Conservation (phyloP, 2,888 invertebrate genomes). For the Scaptomyza reducta region DNA sequence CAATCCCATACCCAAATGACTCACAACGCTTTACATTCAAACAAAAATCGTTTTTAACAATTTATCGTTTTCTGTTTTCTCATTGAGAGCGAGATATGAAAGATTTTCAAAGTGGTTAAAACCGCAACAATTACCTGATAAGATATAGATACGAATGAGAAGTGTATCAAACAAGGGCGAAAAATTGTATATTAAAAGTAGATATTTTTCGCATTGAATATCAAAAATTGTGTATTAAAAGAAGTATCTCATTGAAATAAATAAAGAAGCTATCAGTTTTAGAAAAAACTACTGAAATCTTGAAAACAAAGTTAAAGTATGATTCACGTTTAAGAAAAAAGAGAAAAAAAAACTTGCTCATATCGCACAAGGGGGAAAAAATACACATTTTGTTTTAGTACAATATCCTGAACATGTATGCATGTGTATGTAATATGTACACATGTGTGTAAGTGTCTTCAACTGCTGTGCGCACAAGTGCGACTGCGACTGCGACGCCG, state of each 20-base stretch:
- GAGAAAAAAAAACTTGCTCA: neutral
- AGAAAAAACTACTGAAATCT: neutral
- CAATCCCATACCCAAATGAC: constrained; percentile 27
- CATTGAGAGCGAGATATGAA: neutral
- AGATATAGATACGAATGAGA: constrained; percentile 18
- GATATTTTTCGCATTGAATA: too few relatives aligned
- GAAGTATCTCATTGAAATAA: too few relatives aligned
- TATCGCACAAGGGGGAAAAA: neutral
- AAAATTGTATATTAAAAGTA: too few relatives aligned
- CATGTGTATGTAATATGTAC: neutral
- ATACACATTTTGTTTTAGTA: neutral
- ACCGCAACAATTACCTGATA: constrained; percentile 41
- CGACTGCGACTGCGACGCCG: neutral
- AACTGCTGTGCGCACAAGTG: constrained; percentile 23
- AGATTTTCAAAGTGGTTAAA: neutral
- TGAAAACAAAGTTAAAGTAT: neutral
- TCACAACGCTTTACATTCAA: constrained; percentile 8
- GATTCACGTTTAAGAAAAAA: neutral
- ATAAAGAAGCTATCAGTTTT: neutral
- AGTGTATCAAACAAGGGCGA: constrained; percentile 2
- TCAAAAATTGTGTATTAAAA: too few relatives aligned
- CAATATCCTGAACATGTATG: neutral
- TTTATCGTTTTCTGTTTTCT: neutral
- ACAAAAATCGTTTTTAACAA: constrained; percentile 2
- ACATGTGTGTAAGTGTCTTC: constrained; percentile 1